Evolutionary conservation across 2,113 vertebrate species (phyloP).

Genomic region (Peromyscus maniculatus): DNA sequence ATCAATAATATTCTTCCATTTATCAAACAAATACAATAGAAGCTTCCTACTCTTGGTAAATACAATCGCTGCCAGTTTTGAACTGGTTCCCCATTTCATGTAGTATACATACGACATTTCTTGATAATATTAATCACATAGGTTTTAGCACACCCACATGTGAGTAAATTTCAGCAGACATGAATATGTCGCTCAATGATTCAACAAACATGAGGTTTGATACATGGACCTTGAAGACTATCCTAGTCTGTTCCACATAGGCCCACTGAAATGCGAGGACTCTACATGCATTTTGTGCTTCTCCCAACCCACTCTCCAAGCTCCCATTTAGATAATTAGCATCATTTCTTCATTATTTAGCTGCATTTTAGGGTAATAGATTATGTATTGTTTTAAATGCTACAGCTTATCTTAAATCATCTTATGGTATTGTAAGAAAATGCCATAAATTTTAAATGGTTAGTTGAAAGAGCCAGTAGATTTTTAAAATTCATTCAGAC

Average conservation of each 20-base stretch:
- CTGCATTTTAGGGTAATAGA: conserved; percentile 72
- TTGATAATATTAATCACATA: background rate
- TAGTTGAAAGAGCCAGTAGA: conserved; percentile 75
- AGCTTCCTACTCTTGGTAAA: background rate
- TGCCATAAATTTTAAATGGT: conserved; percentile 14
- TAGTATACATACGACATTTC: background rate
- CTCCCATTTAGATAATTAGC: conserved; percentile 55
- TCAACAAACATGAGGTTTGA: background rate
- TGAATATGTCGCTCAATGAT: background rate
- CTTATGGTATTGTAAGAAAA: conserved; percentile 59
- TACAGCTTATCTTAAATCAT: conserved; percentile 73
- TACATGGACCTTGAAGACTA: background rate
- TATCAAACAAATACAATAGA: background rate
- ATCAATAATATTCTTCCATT: background rate
- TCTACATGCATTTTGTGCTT: background rate
- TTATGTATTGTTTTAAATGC: conserved; percentile 74
- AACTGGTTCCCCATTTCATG: background rate
- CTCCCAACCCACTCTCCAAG: background rate
- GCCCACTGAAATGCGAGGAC: background rate
- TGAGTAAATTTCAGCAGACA: background rate
- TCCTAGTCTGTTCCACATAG: background rate
- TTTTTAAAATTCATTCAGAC: conserved; percentile 58
- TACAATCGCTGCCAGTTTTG: background rate
- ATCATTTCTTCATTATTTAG: conserved; percentile 69
- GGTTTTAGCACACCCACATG: background rate